phyloP scores from a whole-genome alignment of 2,113 vertebrate genomes.

The Carollia perspicillata region DNA sequence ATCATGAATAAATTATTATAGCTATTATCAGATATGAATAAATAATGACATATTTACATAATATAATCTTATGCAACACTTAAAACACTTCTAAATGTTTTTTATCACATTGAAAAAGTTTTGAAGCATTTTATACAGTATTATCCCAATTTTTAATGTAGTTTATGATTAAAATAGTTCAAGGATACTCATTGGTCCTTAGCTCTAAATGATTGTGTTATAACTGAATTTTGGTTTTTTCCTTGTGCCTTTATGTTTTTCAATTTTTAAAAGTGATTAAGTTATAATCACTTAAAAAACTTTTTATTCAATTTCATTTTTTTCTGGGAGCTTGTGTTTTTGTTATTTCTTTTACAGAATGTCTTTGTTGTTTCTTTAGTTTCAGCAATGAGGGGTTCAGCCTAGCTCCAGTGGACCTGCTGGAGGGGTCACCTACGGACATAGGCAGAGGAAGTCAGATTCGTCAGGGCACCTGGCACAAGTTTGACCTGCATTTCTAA shows the following conservation, averaged over 20 bases:
- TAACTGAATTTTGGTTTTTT: not conserved
- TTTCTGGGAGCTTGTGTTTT: not conserved
- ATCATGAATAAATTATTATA: conserved; percentile 30
- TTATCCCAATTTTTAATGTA: not conserved
- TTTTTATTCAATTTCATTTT: not conserved
- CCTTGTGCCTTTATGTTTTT: not conserved
- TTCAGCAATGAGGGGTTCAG: not conserved
- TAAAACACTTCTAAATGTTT: conserved; percentile 21
- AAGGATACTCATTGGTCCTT: not conserved
- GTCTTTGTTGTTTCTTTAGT: not conserved
- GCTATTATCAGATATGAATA: not conserved
- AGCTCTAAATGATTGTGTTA: not conserved
- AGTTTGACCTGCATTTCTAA: not conserved
- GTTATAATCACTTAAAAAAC: not conserved
- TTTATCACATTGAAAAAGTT: not conserved
- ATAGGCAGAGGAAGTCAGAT: not conserved
- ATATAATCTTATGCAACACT: conserved; percentile 4
- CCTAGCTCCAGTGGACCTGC: not conserved
- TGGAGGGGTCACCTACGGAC: not conserved
- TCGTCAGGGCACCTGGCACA: not conserved
- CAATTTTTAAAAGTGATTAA: not conserved
- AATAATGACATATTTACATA: conserved; percentile 4
- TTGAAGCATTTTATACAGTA: not conserved
- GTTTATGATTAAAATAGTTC: not conserved
- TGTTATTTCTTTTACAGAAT: not conserved